Percentiles rank a stretch among this genome's conserved stretches.
phyloP scores from a whole-genome alignment of 2,797 vertebrate genomes.

The Octomys mimax region DNA sequence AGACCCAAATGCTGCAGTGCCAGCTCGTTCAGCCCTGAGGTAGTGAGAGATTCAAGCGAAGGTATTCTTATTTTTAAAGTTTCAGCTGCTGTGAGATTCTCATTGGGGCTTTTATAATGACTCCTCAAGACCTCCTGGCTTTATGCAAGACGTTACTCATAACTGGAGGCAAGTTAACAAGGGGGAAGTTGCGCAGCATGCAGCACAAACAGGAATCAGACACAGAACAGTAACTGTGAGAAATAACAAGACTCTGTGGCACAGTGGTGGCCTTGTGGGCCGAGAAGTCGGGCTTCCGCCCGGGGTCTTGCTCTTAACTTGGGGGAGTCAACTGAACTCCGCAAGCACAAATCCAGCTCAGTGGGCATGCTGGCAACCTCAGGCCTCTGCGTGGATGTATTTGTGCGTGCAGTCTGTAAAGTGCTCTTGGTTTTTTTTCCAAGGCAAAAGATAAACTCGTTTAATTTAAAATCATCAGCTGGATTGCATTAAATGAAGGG shows the following conservation, averaged over 20 bases:
- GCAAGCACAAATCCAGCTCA: rapidly evolving
- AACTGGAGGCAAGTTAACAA: constrained; percentile 43
- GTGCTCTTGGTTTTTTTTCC: constrained; percentile 67
- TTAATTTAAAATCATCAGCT: constrained; percentile 77
- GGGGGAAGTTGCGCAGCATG: constrained; percentile 12
- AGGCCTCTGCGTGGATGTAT: constrained; percentile 43
- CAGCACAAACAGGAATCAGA: constrained; percentile 47
- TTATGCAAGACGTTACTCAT: constrained; percentile 50
- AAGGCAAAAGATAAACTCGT: constrained; percentile 73
- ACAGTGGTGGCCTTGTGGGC: background rate
- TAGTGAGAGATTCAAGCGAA: constrained; percentile 27
- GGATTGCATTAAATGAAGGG: constrained; percentile 75
- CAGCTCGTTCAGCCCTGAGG: constrained; percentile 51
- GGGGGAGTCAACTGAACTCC: background rate
- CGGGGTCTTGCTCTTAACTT: background rate
- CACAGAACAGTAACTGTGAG: constrained; percentile 6
- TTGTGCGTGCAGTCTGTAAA: constrained; percentile 67
- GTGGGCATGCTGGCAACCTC: background rate
- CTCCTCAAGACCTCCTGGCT: constrained; percentile 47
- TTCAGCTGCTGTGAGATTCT: constrained; percentile 46
- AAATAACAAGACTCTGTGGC: background rate
- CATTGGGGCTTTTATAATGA: constrained; percentile 53
- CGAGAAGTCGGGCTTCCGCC: background rate
- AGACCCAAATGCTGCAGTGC: background rate
- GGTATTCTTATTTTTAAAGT: constrained; percentile 45